Evolutionary conservation across 2,113 vertebrate species (phyloP), one percentile per base, ranked within the genome.

Genomic region (Labeo rohita): DNA sequence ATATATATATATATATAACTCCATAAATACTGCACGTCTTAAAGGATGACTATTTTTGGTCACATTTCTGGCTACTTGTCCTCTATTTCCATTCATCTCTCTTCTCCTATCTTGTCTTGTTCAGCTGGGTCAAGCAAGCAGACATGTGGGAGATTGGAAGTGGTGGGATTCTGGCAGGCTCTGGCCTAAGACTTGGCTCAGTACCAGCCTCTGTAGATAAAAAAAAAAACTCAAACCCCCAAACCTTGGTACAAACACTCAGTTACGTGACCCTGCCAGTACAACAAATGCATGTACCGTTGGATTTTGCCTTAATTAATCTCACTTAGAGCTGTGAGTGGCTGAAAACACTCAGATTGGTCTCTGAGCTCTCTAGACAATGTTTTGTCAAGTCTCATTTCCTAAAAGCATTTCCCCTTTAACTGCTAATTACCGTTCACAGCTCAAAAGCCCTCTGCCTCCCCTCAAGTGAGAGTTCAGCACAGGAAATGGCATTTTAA

Each of bases 401-500:
- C 74, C 52, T 77, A 87, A 78, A 75, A 87, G 70, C 36, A 49
- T 78, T 87, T 70, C 50, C 65, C 59, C 75, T 84, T 65, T 80
- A 87, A 8, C 72, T 56, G 63, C 80, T 87, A 84, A 87, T 87
- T 77, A 84, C 43, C 47, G 56, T 68, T 84, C 59, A 77, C 61
- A 47, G 39, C 49, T 83, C 54, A 68, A 87, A 66, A 36, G 76
- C 75, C 50, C 61, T 47, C 36, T 77, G 73, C 15, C 83, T 49
- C 70, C 43, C 43, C 59, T 78, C 34, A 78, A 79, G 49, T 68
- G 75, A 85, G 75, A 68, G 50, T 21, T 61, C 39, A 63, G 63
- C 72, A 49, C 72, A 75, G 72, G 87, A 88, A 73, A 83, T 83
- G 52, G 54, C 52, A 75, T 84, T 86, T 85, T 66, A 74, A 80